Percentiles rank a stretch among this genome's conserved stretches.
These are phyloP conservation scores for Meta bourneti DNA, from an alignment of 2,888 invertebrate genomes.

Conservation along the genomic window DNA sequence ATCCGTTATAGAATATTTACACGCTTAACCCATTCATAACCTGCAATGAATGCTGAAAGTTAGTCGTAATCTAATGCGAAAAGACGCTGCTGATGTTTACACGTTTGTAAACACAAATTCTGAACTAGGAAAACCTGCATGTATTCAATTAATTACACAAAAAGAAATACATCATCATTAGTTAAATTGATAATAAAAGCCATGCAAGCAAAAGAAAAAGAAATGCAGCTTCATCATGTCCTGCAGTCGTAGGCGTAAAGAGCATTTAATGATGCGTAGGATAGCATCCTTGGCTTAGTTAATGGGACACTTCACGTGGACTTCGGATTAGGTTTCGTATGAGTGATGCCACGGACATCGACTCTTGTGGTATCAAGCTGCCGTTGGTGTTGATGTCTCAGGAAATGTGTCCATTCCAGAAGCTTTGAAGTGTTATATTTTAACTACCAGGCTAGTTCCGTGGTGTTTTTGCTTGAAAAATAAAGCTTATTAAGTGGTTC, in stretches of 20 bases:
- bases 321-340: conserved; percentile 11
- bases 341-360: conserved; percentile 34
- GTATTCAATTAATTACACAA: neutral
- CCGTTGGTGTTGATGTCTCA: neutral
- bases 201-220: neutral
- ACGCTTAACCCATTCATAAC: too few species aligned
- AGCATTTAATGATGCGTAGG: conserved; percentile 60
- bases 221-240: conserved; percentile 23
- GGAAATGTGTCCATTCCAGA: too few species aligned
- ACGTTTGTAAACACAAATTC: neutral
- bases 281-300: conserved; percentile 32
- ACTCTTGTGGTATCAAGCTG: neutral
- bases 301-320: conserved; percentile 39
- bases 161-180: neutral
- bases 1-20: too few species aligned
- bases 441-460: too few species aligned
- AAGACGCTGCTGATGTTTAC: too few species aligned
- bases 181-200: neutral
- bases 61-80: too few species aligned
- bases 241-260: conserved; percentile 46
- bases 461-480: too few species aligned
- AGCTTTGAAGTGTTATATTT: too few species aligned
- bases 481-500: too few species aligned
- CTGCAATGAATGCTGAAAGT: too few species aligned
- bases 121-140: neutral